A percentile compares a stretch with the other conserved stretches of the same genome.
Conservation (phyloP, 2,113 vertebrate species). For the Lichenostomus cassidix region DNA sequence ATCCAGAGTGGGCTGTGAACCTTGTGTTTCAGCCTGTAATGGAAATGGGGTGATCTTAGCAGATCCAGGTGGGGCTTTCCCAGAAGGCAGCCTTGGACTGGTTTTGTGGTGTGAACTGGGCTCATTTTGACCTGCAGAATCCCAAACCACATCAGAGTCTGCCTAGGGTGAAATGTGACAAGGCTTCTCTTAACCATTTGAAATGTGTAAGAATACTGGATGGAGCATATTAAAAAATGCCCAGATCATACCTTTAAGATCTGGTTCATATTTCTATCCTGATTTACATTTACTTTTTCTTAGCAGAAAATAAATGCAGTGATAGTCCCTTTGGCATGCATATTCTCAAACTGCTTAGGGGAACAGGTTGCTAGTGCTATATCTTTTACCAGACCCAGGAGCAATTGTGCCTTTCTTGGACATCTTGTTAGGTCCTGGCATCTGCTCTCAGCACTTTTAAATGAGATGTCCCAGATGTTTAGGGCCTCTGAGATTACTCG, state of each 20-base stretch:
- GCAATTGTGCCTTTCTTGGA: not conserved
- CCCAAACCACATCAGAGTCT: not conserved
- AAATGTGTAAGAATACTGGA: not conserved
- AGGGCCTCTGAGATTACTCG: not conserved
- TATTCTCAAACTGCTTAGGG: not conserved
- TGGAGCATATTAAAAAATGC: not conserved
- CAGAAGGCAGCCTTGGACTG: not conserved
- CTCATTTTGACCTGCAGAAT: not conserved
- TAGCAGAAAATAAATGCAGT: not conserved
- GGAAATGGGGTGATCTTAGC: not conserved
- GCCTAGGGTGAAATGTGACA: not conserved
- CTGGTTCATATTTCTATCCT: not conserved
- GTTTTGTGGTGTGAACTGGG: not conserved
- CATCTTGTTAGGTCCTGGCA: not conserved
- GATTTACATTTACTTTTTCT: not conserved
- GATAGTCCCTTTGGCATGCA: not conserved
- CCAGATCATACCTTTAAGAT: not conserved
- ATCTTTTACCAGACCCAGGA: not conserved
- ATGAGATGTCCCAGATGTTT: conserved; percentile 8
- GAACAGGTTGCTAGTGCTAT: not conserved
- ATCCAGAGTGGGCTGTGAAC: not conserved
- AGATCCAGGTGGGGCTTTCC: not conserved
- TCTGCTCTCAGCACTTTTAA: not conserved
- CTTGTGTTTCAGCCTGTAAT: not conserved
- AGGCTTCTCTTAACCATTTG: not conserved